These are phyloP conservation scores for Eubucco bourcierii DNA, from an alignment of 2,113 vertebrate species.

Conservation along the genomic window DNA sequence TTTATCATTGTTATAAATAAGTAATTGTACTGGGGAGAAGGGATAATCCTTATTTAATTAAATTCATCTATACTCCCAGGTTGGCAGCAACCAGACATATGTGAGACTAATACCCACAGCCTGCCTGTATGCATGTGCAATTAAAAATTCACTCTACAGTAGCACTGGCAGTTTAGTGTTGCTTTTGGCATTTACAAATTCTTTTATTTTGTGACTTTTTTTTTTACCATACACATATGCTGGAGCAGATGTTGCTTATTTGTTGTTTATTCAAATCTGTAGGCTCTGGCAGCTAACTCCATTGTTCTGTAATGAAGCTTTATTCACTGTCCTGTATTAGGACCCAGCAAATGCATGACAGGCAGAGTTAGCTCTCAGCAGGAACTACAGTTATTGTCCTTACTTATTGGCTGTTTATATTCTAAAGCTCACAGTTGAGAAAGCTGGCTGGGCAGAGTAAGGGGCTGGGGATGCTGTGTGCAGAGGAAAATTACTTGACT, in stretches of 20 bases:
- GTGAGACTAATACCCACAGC: conserved; percentile 86
- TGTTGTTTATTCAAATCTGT: conserved; percentile 88
- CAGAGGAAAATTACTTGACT: conserved; percentile 40
- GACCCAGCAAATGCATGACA: conserved; percentile 73
- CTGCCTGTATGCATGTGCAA: conserved; percentile 85
- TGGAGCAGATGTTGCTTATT: conserved; percentile 90
- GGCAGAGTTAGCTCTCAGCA: conserved; percentile 73
- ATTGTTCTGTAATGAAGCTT: conserved; percentile 86
- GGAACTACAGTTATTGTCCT: conserved; percentile 72
- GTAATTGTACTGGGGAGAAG: conserved; percentile 87
- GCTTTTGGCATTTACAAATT: conserved; percentile 90
- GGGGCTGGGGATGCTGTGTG: neutral
- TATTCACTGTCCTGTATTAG: conserved; percentile 80
- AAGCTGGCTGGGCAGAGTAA: conserved; percentile 47
- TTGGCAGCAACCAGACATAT: conserved; percentile 88
- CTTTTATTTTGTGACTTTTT: conserved; percentile 88
- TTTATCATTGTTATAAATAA: conserved; percentile 89
- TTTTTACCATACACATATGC: conserved; percentile 86
- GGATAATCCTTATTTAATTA: conserved; percentile 91
- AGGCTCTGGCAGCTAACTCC: conserved; percentile 84
- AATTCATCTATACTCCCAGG: conserved; percentile 89
- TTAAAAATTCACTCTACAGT: conserved; percentile 88
- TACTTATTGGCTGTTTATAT: conserved; percentile 73
- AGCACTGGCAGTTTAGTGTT: conserved; percentile 86
- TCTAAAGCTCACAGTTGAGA: conserved; percentile 54